Conservation (phyloP, 2,888 invertebrate species). For the Laspeyria flexula region DNA sequence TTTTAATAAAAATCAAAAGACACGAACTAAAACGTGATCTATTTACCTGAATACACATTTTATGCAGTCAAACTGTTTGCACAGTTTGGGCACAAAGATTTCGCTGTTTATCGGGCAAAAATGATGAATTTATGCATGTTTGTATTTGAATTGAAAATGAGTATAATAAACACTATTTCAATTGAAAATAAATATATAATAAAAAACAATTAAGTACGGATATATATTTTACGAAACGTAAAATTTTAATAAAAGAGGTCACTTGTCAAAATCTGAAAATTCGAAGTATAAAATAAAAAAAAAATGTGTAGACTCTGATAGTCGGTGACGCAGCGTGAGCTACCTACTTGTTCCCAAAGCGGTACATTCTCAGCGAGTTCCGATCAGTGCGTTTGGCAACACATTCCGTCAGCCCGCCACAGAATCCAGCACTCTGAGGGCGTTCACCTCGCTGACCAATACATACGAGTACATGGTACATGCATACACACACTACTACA, state of each 20-base stretch:
- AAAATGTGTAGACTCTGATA: constrained; percentile 22
- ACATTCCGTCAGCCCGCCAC: constrained; percentile 74
- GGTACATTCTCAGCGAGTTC: constrained; percentile 70
- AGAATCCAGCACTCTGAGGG: constrained; percentile 68
- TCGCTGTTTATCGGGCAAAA: background rate
- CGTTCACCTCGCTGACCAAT: constrained; percentile 70
- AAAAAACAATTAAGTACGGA: no score
- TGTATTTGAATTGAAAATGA: no score
- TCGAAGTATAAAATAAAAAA: constrained; percentile 26
- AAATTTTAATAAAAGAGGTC: constrained; percentile 18
- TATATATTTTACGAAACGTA: no score
- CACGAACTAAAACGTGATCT: background rate
- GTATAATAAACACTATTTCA: no score
- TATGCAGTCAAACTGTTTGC: no score
- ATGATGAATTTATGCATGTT: constrained; percentile 3
- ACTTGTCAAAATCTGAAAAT: constrained; percentile 37
- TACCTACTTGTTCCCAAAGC: constrained; percentile 64
- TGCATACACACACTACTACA: constrained; percentile 38
- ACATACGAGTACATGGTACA: no score
- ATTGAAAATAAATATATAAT: no score
- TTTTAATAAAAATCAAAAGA: background rate
- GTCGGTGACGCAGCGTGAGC: constrained; percentile 31
- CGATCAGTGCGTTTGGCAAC: constrained; percentile 82
- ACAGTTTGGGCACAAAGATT: no score
- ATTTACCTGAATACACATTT: constrained; percentile 2